Evolutionary conservation across 2,113 vertebrate genomes (phyloP).

Genomic region (Mustela lutreola): DNA sequence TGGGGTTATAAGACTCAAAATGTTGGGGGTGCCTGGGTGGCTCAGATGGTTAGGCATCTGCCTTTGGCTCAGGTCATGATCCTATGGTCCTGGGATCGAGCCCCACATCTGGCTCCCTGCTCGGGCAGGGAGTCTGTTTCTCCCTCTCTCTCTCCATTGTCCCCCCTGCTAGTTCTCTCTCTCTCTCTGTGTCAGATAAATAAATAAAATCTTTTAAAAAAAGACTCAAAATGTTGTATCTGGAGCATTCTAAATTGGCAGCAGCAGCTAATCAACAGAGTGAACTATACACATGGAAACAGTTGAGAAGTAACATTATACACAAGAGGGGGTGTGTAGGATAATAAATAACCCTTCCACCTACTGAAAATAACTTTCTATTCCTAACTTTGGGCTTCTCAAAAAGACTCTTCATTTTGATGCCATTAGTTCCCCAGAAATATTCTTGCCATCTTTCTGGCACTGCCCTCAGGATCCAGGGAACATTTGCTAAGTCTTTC

Average conservation of each 20-base stretch:
- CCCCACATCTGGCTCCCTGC: no score
- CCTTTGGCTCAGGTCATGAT: no score
- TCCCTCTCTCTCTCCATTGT: no score
- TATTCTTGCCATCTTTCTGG: background rate
- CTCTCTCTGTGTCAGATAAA: no score
- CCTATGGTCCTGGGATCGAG: no score
- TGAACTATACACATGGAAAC: background rate
- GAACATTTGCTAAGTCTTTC: constrained; percentile 47
- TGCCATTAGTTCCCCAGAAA: constrained; percentile 39
- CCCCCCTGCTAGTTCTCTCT: no score
- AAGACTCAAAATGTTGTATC: background rate
- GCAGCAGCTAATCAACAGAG: background rate
- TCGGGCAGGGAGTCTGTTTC: no score
- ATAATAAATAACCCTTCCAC: constrained; percentile 11
- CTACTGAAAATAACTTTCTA: constrained; percentile 28
- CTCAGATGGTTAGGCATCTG: no score
- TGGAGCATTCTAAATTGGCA: constrained; percentile 5
- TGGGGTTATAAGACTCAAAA: background rate
- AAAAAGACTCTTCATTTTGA: constrained; percentile 39
- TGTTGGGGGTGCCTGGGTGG: background rate
- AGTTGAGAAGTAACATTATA: constrained; percentile 29
- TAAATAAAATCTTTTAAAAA: no score
- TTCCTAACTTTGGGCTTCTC: background rate
- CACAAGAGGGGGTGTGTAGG: background rate
- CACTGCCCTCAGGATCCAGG: background rate